Evolutionary conservation across 1,140 invertebrate species (phyloP), one percentile per base, ranked within the genome.

Genomic region (Diabrotica undecimpunctata): DNA sequence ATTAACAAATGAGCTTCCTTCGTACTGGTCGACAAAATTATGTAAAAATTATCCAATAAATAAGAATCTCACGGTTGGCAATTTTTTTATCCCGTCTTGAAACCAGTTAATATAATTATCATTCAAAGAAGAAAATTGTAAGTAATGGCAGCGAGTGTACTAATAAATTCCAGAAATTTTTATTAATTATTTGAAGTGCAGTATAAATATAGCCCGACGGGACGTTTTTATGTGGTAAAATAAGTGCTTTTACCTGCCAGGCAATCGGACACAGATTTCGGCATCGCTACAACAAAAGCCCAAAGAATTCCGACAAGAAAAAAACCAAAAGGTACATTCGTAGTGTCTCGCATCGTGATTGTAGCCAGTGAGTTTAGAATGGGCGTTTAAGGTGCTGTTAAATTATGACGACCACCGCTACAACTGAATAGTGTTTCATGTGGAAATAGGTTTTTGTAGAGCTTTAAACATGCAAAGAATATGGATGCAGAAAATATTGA

Each of bases 161-260:
- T 46, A 46, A 46, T 46, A 46, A 46, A 46, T 46, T 46, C 41
- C n/a, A 10, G 41, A 46, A 46, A 46, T 46, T 10, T 46, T 46
- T 46, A 46, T 46, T 46, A 46, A 46, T 46, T 46, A 46, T 46
- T 46, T n/a, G 8, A 46, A 10, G 41, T 46, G 25, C 41, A n/a
- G n/a, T 46, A 46, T 46, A 46, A 46, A 46, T 46, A 46, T n/a
- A 46, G 41, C 41, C 41, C 3, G 5, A 8, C 41, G 41, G 41
- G 41, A 46, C 41, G 41, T 46, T 46, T 46, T 46, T 46, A 46
- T 46, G 41, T 46, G 41, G 41, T 46, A 46, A 46, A n/a, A n/a
- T 46, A 46, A 46, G 41, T 46, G 41, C 41, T 46, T 46, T 46
- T 46, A 46, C 41, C 41, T 46, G 41, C 41, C 41, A 46, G n/a